Percentiles rank a stretch among this genome's conserved stretches.
Conservation (phyloP, 2,888 invertebrate species). For the Cinara cedri region DNA sequence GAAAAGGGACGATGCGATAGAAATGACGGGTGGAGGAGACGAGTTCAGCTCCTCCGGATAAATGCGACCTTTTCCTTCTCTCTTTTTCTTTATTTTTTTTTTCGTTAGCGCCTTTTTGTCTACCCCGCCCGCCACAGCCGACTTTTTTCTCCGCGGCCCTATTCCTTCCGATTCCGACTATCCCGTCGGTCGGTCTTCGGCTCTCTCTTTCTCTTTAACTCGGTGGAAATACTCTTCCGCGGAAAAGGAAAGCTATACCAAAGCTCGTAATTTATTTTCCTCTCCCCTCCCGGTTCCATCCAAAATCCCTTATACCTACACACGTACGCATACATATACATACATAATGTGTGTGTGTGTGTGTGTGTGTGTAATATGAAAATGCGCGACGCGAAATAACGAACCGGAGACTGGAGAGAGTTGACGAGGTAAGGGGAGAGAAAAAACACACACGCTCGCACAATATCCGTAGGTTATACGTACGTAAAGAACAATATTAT, state of each 20-base stretch:
- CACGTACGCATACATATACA: neutral
- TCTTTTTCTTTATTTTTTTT: neutral
- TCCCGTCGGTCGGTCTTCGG: neutral
- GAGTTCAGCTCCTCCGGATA: conserved; percentile 33
- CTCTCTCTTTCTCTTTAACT: too few relatives aligned
- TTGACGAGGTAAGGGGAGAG: neutral
- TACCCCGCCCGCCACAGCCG: conserved; percentile 15
- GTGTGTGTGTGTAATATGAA: conserved; percentile 26
- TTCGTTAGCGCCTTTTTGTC: conserved; percentile 50
- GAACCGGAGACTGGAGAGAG: conserved; percentile 12
- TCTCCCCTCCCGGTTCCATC: neutral
- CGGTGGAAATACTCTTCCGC: neutral
- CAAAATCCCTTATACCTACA: neutral
- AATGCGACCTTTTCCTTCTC: conserved; percentile 45
- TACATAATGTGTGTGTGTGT: neutral
- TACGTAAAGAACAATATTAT: conserved; percentile 54
- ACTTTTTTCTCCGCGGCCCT: neutral
- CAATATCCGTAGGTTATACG: conserved; percentile 5
- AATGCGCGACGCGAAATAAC: conserved; percentile 55
- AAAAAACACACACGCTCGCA: conserved; percentile 30
- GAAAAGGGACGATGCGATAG: neutral
- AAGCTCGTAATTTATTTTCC: conserved; percentile 54
- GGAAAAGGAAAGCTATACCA: conserved; percentile 9
- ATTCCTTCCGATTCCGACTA: neutral
- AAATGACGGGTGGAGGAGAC: neutral